phyloP scores from a whole-genome alignment of 1,140 invertebrate species.

The Colletes latitarsis region DNA sequence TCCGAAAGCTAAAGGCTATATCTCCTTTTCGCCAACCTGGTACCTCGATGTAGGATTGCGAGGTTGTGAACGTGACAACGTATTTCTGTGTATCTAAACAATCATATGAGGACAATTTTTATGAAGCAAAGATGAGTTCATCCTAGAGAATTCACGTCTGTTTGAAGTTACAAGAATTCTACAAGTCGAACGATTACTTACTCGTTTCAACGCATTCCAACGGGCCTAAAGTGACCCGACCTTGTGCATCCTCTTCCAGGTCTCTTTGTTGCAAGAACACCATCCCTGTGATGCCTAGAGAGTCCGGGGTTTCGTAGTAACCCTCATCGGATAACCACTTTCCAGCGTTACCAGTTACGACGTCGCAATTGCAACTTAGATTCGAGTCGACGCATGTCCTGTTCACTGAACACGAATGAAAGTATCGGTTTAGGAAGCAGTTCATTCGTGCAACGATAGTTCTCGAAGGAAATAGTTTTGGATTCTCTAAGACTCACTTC shows the following conservation, averaged over 20 bases:
- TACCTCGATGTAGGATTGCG: slow-evolving; percentile 94
- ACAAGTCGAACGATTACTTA: slow-evolving; percentile 79
- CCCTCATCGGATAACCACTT: slow-evolving; percentile 95
- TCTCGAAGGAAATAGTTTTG: neutral
- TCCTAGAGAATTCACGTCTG: too few species aligned
- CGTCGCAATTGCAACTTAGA: slow-evolving; percentile 93
- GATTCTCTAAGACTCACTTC: slow-evolving; percentile 82
- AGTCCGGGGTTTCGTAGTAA: slow-evolving; percentile 88
- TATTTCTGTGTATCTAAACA: slow-evolving; percentile 93
- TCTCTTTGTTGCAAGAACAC: slow-evolving; percentile 93
- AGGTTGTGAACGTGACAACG: slow-evolving; percentile 96
- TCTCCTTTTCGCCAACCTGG: slow-evolving; percentile 95
- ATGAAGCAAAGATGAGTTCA: neutral
- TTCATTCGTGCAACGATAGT: too few species aligned
- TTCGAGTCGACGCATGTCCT: slow-evolving; percentile 90
- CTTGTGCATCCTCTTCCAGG: slow-evolving; percentile 89
- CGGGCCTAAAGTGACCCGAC: slow-evolving; percentile 93
- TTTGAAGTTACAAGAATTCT: too few species aligned
- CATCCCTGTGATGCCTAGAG: slow-evolving; percentile 94
- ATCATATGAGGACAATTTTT: neutral
- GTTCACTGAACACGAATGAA: slow-evolving; percentile 82
- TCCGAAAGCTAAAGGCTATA: slow-evolving; percentile 95
- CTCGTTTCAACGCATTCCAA: slow-evolving; percentile 97
- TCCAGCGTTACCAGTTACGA: slow-evolving; percentile 90
- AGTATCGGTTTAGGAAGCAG: neutral